phyloP scores from a whole-genome alignment of 1,140 invertebrate species.

The Drosophila gunungcola region DNA sequence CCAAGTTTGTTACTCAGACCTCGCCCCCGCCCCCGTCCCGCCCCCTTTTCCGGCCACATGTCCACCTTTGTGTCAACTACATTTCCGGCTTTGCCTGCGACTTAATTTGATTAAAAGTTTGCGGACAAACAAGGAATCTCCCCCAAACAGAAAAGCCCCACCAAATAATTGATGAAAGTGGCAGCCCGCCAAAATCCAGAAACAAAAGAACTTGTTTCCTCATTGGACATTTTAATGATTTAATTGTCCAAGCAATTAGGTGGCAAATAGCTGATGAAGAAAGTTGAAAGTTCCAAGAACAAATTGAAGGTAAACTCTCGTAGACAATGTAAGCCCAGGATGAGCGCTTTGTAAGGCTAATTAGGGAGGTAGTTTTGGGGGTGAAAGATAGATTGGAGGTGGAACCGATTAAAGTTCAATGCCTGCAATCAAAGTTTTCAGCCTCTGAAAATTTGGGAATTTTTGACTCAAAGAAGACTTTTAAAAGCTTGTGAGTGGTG shows the following conservation, averaged over 20 bases:
- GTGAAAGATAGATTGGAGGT: background rate
- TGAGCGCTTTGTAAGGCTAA: slow-evolving; percentile 41
- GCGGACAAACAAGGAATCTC: slow-evolving; percentile 47
- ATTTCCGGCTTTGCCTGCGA: slow-evolving; percentile 69
- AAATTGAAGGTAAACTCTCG: slow-evolving; percentile 28
- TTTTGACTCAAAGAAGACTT: background rate
- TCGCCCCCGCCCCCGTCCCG: no score
- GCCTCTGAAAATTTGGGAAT: background rate
- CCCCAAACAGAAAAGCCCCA: background rate
- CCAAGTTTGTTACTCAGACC: slow-evolving; percentile 42
- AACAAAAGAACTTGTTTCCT: slow-evolving; percentile 42
- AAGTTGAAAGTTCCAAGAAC: slow-evolving; percentile 20
- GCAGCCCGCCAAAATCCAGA: slow-evolving; percentile 26
- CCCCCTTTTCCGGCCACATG: slow-evolving; percentile 44
- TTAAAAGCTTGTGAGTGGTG: background rate
- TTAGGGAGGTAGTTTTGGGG: slow-evolving; percentile 10
- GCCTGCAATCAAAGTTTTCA: slow-evolving; percentile 25
- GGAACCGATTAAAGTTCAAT: slow-evolving; percentile 21
- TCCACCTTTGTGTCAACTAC: slow-evolving; percentile 71
- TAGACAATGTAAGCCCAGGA: slow-evolving; percentile 40
- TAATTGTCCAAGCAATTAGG: slow-evolving; percentile 74
- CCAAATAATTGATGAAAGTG: slow-evolving; percentile 55
- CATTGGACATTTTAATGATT: slow-evolving; percentile 68
- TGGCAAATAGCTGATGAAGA: slow-evolving; percentile 55
- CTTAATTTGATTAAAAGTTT: slow-evolving; percentile 83